Conservation (phyloP, 2,113 vertebrate genomes). For the Actenoides lindsayi region DNA sequence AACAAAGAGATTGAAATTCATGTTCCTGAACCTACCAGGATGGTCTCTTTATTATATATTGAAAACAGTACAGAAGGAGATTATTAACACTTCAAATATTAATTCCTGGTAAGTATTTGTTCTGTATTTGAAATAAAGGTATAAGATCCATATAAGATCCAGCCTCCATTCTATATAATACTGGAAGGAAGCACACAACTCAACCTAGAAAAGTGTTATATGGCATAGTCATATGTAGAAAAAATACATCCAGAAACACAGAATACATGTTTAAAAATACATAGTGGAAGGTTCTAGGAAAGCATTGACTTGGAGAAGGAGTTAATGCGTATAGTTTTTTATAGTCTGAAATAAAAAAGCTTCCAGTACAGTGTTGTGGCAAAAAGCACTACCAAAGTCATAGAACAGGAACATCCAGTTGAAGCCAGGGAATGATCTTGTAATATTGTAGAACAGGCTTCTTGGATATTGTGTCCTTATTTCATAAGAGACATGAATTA, state of each 20-base stretch:
- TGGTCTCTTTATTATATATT: neutral
- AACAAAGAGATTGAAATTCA: neutral
- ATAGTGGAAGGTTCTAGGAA: neutral
- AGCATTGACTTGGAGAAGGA: neutral
- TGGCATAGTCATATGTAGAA: neutral
- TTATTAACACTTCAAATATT: neutral
- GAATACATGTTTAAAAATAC: neutral
- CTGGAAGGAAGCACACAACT: neutral
- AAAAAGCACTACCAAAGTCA: neutral
- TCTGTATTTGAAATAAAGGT: neutral
- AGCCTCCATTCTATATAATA: neutral
- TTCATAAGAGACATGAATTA: neutral
- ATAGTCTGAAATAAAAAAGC: neutral
- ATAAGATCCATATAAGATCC: neutral
- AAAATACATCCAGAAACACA: neutral
- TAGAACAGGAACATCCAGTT: neutral
- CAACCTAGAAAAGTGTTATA: neutral
- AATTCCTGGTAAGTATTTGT: neutral
- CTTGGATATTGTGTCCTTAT: neutral
- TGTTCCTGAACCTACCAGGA: neutral
- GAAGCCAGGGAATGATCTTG: neutral
- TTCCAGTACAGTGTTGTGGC: neutral
- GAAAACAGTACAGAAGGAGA: neutral
- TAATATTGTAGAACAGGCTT: neutral
- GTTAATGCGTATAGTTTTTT: neutral